A percentile compares a stretch with the other conserved stretches of the same genome.
Evolutionary conservation across 2,888 invertebrate species (phyloP).

Genomic region (Agriopis marginaria): DNA sequence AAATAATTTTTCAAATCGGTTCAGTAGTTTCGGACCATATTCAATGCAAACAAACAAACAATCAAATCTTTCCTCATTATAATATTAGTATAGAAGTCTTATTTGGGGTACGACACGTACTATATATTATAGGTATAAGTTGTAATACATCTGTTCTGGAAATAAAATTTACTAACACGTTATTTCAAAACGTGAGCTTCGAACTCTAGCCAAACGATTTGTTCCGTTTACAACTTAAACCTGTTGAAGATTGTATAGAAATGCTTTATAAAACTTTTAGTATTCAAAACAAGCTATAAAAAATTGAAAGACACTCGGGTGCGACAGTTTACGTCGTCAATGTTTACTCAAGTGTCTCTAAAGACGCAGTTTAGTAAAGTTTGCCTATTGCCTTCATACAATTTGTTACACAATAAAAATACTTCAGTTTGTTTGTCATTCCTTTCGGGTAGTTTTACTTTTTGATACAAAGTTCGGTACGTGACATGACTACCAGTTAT

Average conservation of each 20-base stretch:
- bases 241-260: neutral
- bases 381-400: constrained; percentile 22
- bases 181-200: too few relatives aligned
- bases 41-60: too few relatives aligned
- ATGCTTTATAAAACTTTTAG: neutral
- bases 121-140: too few relatives aligned
- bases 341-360: constrained; percentile 33
- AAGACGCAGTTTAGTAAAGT: constrained; percentile 22
- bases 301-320: neutral
- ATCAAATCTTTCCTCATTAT: too few relatives aligned
- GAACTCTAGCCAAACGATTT: too few relatives aligned
- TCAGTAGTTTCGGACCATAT: too few relatives aligned
- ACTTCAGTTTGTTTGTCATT: constrained; percentile 23
- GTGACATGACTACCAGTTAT: constrained; percentile 21
- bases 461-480: constrained; percentile 20
- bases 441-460: constrained; percentile 14
- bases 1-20: too few relatives aligned
- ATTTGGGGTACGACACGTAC: too few relatives aligned
- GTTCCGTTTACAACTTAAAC: neutral
- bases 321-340: constrained; percentile 3
- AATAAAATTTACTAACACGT: too few relatives aligned
- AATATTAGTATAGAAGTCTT: too few relatives aligned
- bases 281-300: constrained; percentile 1
- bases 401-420: constrained; percentile 32
- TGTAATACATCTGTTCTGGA: too few relatives aligned